These are phyloP conservation scores for Hormaphis cornu DNA, from an alignment of 1,140 invertebrate genomes.

Conservation along the genomic window DNA sequence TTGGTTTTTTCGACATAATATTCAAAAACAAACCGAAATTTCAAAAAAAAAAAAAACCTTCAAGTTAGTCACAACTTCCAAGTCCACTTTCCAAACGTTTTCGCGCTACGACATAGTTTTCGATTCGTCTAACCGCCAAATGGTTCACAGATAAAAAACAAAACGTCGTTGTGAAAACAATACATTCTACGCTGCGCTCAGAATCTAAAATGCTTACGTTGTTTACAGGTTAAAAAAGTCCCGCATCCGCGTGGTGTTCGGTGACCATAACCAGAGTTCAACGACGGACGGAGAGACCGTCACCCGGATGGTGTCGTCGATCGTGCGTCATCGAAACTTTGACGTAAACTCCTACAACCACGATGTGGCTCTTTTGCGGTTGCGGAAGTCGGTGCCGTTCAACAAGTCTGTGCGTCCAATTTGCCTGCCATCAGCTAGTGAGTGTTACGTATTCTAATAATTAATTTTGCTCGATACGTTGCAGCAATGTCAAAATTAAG, in stretches of 20 bases:
- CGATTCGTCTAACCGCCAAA: no score
- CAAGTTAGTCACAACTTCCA: no score
- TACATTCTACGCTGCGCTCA: no score
- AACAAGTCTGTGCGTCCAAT: slow-evolving; percentile 69
- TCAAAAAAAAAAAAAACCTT: no score
- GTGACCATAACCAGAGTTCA: slow-evolving; percentile 70
- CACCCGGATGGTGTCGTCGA: slow-evolving; percentile 64
- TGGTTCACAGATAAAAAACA: no score
- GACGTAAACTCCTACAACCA: slow-evolving; percentile 76
- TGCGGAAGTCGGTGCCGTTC: slow-evolving; percentile 65
- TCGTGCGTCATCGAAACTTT: slow-evolving; percentile 70
- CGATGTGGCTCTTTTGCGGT: slow-evolving; percentile 68
- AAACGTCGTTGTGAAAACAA: no score
- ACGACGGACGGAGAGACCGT: slow-evolving; percentile 61
- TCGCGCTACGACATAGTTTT: no score
- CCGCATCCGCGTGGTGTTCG: slow-evolving; percentile 66
- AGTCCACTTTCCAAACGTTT: no score
- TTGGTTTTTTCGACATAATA: no score
- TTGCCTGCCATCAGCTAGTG: slow-evolving; percentile 60
- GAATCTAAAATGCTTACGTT: background rate
- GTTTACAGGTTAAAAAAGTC: slow-evolving; percentile 57
- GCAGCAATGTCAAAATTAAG: background rate
- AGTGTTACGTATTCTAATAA: slow-evolving; percentile 39
- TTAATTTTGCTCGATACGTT: background rate
- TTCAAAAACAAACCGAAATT: no score